Base-by-base conservation (phyloP, 1,140 invertebrate species). In the Tetragnatha versicolor region DNA sequence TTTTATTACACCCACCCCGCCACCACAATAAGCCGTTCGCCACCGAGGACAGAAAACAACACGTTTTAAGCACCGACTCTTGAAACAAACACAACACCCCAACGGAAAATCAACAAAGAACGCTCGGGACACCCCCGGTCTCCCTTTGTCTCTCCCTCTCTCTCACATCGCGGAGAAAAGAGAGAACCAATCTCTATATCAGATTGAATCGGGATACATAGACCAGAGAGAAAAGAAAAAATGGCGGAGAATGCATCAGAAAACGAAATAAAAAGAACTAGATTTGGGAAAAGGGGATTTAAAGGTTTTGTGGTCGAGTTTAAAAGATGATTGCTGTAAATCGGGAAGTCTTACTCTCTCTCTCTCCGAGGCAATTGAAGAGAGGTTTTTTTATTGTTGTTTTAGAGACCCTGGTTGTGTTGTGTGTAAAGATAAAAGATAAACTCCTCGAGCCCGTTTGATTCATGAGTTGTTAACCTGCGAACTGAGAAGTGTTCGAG, bases 251-350 rank as follows among this genome's bases (percentile, higher is more conserved):
- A 58, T 6, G 31, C 10, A 33, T n/a, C 14, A 25, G 22, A 33
- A 65, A 65, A 65, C 5, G n/a, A 31, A 70, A 70, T 70, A 63
- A 75, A 20, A 63, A 27, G 42, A 75, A 75, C 72, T 75, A 75
- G 72, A 63, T 75, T 75, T 75, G 72, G 72, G 72, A 49, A 75
- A 75, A 75, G 42, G 58, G 72, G 72, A 75, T 75, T 75, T 75
- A 75, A 75, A 39, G 72, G 72, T 75, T 75, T 75, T 75, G 72
- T 60, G 72, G 72, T 75, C 27, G 72, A 75, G 72, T 75, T 75
- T 75, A 75, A 75, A 75, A 75, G 72, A 75, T 75, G 72, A 75
- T 75, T 75, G 72, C 63, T 49, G 58, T 63, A 75, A 42, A 75
- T 75, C 42, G 58, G 29, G 63, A 60, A 61, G 58, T 63, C 58